phyloP scores from a whole-genome alignment of 2,888 invertebrate species.

The Hemithea aestivaria region DNA sequence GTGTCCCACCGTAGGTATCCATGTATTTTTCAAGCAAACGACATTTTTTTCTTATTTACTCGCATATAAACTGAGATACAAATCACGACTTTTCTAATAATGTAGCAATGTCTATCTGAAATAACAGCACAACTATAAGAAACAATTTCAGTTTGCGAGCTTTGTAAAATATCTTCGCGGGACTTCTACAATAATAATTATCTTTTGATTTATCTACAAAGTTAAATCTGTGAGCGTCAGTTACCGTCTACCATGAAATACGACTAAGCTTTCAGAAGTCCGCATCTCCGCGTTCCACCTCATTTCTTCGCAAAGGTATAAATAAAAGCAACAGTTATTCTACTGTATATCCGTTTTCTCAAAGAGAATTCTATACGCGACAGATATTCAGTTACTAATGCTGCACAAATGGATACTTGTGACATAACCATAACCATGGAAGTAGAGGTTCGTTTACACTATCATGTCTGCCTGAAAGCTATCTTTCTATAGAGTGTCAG shows the following conservation, averaged over 20 bases:
- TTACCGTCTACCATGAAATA: constrained; percentile 33
- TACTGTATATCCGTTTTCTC: constrained; percentile 14
- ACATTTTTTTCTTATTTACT: too few relatives aligned
- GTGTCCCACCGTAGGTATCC: too few relatives aligned
- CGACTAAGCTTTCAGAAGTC: constrained; percentile 19
- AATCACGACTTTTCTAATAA: background rate
- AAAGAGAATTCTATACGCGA: constrained; percentile 15
- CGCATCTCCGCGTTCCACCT: constrained; percentile 14
- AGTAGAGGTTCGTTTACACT: constrained; percentile 1
- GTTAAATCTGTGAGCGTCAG: constrained; percentile 34
- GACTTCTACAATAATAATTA: constrained; percentile 37
- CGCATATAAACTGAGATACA: too few relatives aligned
- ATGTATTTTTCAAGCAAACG: too few relatives aligned
- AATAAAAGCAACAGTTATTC: constrained; percentile 20
- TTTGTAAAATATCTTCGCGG: constrained; percentile 19
- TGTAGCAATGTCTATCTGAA: background rate
- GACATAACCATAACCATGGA: constrained; percentile 6
- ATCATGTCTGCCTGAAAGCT: background rate
- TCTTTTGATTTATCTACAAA: constrained; percentile 43
- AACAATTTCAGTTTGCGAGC: constrained; percentile 17
- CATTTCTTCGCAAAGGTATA: constrained; percentile 17
- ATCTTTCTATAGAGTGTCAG: background rate
- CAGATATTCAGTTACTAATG: constrained; percentile 13
- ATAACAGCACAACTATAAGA: constrained; percentile 5
- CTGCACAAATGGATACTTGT: constrained; percentile 14